Conservation (phyloP, 2,797 vertebrate species). For the Siniperca obscura region DNA sequence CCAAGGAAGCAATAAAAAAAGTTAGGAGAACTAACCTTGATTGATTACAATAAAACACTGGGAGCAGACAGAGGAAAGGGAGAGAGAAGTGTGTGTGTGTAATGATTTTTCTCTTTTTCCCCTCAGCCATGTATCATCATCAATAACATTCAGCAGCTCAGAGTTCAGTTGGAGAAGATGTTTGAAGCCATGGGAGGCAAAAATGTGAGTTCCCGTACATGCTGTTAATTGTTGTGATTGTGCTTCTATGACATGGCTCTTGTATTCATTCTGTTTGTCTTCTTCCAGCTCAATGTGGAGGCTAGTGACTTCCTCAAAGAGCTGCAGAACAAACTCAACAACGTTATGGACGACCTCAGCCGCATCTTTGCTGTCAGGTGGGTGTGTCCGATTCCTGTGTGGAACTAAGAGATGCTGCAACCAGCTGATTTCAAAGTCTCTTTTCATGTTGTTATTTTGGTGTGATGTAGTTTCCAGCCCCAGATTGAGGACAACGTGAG, state of each 20-base stretch:
- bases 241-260: not conserved
- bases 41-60: constrained; percentile 58
- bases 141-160: constrained; percentile 98
- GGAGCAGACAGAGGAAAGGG: constrained; percentile 23
- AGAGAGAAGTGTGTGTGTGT: constrained; percentile 18
- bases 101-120: constrained; percentile 48
- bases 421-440: constrained; percentile 8
- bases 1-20: constrained; percentile 62
- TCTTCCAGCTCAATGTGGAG: constrained; percentile 91
- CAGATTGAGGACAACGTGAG: constrained; percentile 96
- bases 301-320: constrained; percentile 98
- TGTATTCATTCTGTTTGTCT: constrained; percentile 23
- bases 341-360: constrained; percentile 95
- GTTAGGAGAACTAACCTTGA: constrained; percentile 61
- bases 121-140: constrained; percentile 95
- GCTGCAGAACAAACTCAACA: constrained; percentile 97
- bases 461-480: constrained; percentile 90
- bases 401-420: not conserved
- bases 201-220: constrained; percentile 84
- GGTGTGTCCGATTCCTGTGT: constrained; percentile 17
- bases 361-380: constrained; percentile 95
- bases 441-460: constrained; percentile 19
- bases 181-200: constrained; percentile 99
- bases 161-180: constrained; percentile 98
- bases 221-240: not conserved